phyloP scores from a whole-genome alignment of 2,888 invertebrate genomes.

The Danaus chrysippus region DNA sequence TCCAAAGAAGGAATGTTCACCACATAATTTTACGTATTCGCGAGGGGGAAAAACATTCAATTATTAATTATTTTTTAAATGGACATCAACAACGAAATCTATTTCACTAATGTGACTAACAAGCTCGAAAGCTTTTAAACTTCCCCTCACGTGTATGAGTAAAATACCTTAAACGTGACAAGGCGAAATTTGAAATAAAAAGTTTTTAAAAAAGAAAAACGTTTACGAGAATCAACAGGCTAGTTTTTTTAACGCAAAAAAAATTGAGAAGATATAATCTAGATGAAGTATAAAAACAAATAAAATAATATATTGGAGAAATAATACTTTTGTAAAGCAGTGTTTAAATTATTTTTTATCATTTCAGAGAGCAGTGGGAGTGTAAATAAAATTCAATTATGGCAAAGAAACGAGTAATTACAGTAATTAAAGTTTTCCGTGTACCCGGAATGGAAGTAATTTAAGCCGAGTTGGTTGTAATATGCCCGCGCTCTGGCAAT shows the following conservation, averaged over 20 bases:
- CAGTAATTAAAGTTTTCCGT: slow-evolving; percentile 49
- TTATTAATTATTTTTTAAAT: no score
- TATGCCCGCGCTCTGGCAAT: slow-evolving; percentile 81
- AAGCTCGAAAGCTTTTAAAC: slow-evolving; percentile 8
- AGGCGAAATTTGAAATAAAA: slow-evolving; percentile 34
- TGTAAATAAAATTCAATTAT: slow-evolving; percentile 52
- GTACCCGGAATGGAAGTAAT: slow-evolving; percentile 46
- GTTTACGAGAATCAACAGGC: slow-evolving; percentile 19
- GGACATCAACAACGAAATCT: neutral
- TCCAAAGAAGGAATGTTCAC: no score
- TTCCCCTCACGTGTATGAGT: slow-evolving; percentile 19
- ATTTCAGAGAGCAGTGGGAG: slow-evolving; percentile 21
- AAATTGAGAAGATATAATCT: neutral
- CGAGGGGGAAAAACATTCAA: no score
- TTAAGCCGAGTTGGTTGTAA: slow-evolving; percentile 39
- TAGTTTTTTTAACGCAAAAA: slow-evolving; percentile 10
- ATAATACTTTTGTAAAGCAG: slow-evolving; percentile 22
- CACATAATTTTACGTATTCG: no score
- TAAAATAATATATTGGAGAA: slow-evolving; percentile 15
- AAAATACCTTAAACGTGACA: slow-evolving; percentile 32
- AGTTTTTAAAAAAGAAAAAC: slow-evolving; percentile 13
- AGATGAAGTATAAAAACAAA: neutral
- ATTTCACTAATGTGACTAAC: neutral
- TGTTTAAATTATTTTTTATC: slow-evolving; percentile 18
- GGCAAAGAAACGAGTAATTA: slow-evolving; percentile 43